Evolutionary conservation across 2,888 invertebrate genomes (phyloP).

Genomic region (Fissipunctia ypsillon): DNA sequence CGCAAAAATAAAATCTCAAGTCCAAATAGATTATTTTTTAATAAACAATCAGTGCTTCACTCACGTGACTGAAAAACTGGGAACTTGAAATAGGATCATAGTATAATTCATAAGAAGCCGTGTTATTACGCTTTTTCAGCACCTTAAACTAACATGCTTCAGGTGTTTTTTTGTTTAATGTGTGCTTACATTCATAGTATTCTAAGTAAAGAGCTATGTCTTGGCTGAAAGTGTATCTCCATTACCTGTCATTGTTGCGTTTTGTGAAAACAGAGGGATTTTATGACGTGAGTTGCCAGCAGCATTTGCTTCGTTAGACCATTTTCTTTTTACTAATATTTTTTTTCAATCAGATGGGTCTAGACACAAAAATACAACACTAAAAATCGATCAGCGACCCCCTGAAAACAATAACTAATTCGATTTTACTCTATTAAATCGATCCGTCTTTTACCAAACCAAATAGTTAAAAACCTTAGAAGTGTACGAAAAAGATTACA

Average conservation of each 20-base stretch:
- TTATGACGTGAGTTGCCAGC: too few relatives aligned
- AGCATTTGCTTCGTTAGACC: not conserved
- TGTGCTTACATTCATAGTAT: not conserved
- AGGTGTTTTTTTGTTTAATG: conserved; percentile 12
- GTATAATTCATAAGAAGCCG: not conserved
- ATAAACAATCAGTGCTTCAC: not conserved
- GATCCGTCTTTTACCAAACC: not conserved
- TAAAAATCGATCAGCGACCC: not conserved
- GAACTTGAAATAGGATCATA: not conserved
- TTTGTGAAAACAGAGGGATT: not conserved
- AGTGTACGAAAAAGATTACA: not conserved
- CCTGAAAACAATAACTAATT: not conserved
- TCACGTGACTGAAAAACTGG: not conserved
- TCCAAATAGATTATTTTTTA: not conserved
- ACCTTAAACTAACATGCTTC: conserved; percentile 3
- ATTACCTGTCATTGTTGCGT: too few relatives aligned
- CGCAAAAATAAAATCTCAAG: not conserved
- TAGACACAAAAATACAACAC: not conserved
- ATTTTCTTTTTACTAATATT: not conserved
- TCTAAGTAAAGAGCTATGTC: conserved; percentile 33
- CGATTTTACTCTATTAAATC: not conserved
- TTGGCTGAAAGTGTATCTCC: not conserved
- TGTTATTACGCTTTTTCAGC: not conserved
- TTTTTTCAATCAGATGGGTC: not conserved
- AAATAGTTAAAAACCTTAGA: not conserved